A percentile compares a stretch with the other conserved stretches of the same genome.
phyloP scores from a whole-genome alignment of 2,888 invertebrate species.

The Baronia brevicornis region DNA sequence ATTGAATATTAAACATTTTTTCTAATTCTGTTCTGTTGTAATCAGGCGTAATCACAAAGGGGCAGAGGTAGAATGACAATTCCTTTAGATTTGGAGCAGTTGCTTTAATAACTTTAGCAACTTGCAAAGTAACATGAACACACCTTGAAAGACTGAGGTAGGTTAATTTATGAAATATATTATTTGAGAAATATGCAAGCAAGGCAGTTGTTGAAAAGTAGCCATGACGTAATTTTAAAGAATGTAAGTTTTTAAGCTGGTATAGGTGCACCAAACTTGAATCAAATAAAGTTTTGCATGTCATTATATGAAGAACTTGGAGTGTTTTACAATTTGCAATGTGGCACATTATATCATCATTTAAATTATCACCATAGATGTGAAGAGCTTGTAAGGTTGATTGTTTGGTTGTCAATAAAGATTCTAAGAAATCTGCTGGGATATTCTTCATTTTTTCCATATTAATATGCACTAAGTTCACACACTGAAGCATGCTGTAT shows the following conservation, averaged over 20 bases:
- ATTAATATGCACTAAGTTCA: conserved; percentile 64
- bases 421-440: conserved; percentile 65
- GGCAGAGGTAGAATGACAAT: conserved; percentile 67
- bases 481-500: conserved; percentile 66
- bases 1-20: conserved; percentile 66
- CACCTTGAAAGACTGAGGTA: conserved; percentile 67
- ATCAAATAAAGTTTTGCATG: conserved; percentile 70
- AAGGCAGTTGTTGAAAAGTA: conserved; percentile 69
- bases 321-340: conserved; percentile 61
- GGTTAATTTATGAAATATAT: conserved; percentile 60
- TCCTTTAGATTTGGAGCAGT: conserved; percentile 68
- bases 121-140: conserved; percentile 65
- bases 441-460: conserved; percentile 75
- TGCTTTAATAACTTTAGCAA: conserved; percentile 62
- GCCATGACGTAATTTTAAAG: conserved; percentile 68
- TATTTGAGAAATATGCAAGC: conserved; percentile 65
- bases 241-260: conserved; percentile 59
- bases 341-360: conserved; percentile 63
- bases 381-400: conserved; percentile 55
- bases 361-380: conserved; percentile 69
- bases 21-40: conserved; percentile 65
- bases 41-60: conserved; percentile 62
- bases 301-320: conserved; percentile 67
- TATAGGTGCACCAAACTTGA: conserved; percentile 65
- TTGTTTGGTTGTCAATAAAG: conserved; percentile 58